Conservation (phyloP, 1,140 invertebrate genomes). For the Laodelphax striatellus region DNA sequence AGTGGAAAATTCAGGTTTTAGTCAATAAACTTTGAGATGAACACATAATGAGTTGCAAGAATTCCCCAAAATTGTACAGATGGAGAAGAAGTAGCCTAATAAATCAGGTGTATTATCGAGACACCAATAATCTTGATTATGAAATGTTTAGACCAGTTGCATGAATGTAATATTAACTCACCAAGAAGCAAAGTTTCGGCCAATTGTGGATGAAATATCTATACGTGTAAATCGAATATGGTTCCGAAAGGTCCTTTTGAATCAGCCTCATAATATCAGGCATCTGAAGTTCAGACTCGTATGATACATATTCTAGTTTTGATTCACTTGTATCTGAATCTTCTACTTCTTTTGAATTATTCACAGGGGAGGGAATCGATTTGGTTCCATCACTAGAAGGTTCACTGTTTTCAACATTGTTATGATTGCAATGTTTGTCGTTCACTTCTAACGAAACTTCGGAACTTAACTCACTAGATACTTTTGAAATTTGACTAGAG, state of each 20-base stretch:
- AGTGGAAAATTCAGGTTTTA: no score
- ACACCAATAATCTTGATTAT: no score
- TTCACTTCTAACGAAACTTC: neutral
- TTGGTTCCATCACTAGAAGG: neutral
- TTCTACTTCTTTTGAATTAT: neutral
- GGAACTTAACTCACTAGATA: slow-evolving; percentile 4
- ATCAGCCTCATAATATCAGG: slow-evolving; percentile 96
- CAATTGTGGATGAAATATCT: slow-evolving; percentile 99
- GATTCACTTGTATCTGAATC: neutral
- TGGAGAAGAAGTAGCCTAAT: no score
- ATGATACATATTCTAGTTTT: slow-evolving; percentile 54
- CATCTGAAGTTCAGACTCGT: slow-evolving; percentile 85
- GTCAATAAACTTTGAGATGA: no score
- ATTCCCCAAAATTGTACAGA: no score
- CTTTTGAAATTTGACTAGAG: slow-evolving; percentile 15
- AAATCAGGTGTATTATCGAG: no score
- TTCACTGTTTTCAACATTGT: neutral
- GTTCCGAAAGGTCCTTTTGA: slow-evolving; percentile 97
- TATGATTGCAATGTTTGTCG: neutral
- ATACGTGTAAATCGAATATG: slow-evolving; percentile 99
- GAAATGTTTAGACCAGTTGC: no score
- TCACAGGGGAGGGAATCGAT: neutral
- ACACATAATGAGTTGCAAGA: no score
- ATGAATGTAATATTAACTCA: slow-evolving; percentile 36
- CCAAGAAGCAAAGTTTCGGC: slow-evolving; percentile 96